Evolutionary conservation across 2,888 invertebrate species (phyloP).

Genomic region (Acronicta psi): DNA sequence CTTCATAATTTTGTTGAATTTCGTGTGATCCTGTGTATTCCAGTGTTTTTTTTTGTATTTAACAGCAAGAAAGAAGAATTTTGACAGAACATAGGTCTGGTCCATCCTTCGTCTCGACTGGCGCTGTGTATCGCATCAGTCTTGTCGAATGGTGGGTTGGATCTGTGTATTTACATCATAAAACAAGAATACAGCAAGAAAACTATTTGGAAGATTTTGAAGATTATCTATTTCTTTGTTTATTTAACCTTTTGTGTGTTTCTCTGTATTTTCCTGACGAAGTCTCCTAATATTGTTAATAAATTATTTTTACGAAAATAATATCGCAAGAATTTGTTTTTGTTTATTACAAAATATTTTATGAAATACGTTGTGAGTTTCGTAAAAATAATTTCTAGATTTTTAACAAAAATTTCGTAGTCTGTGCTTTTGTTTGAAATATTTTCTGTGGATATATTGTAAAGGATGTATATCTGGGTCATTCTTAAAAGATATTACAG

Average conservation of each 20-base stretch:
- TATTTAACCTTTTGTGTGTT: conserved; percentile 5
- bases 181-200: conserved; percentile 32
- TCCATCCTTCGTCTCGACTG: conserved; percentile 82
- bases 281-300: background rate
- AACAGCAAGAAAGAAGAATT: conserved; percentile 42
- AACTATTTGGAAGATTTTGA: conserved; percentile 34
- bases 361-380: no score
- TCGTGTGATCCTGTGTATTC: background rate
- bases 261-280: conserved; percentile 1
- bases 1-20: conserved; percentile 2
- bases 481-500: conserved; percentile 18
- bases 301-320: no score
- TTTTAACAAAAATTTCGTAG: background rate
- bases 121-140: conserved; percentile 76
- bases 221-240: conserved; percentile 7
- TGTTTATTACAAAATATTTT: no score
- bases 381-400: no score
- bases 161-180: conserved; percentile 59
- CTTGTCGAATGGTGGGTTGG: conserved; percentile 88
- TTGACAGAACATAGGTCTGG: conserved; percentile 52
- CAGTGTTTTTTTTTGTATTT: conserved; percentile 4
- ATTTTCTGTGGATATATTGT: conserved; percentile 3
- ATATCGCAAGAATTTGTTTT: no score
- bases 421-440: background rate
- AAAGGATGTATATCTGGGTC: conserved; percentile 31